These are phyloP conservation scores for Abrostola triplasia DNA, from an alignment of 2,888 invertebrate species.

Conservation along the genomic window DNA sequence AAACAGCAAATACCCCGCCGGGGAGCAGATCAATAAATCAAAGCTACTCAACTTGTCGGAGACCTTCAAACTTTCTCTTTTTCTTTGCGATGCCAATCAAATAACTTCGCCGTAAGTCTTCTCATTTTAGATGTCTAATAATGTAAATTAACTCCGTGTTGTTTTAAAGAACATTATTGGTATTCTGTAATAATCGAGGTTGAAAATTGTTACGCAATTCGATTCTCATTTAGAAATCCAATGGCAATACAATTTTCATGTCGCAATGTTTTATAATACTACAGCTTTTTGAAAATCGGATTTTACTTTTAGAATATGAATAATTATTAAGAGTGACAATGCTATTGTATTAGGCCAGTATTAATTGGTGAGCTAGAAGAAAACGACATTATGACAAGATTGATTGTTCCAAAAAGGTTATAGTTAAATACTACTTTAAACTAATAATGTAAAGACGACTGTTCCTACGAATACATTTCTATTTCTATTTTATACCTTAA, in stretches of 20 bases:
- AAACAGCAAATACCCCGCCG: constrained; percentile 25
- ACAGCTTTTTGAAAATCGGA: background rate
- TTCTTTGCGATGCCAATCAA: constrained; percentile 49
- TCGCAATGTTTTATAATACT: background rate
- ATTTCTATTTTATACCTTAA: too few relatives aligned
- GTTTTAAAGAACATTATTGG: constrained; percentile 15
- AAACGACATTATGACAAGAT: too few relatives aligned
- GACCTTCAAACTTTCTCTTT: constrained; percentile 42
- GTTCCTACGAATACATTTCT: too few relatives aligned
- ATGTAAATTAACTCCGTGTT: constrained; percentile 22
- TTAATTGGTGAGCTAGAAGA: too few relatives aligned
- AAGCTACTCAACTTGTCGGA: constrained; percentile 30
- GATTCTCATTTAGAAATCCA: background rate
- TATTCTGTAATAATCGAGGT: constrained; percentile 1
- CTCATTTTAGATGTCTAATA: constrained; percentile 36
- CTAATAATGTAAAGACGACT: too few relatives aligned
- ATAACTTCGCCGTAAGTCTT: constrained; percentile 31
- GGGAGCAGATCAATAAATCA: constrained; percentile 51
- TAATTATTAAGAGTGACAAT: too few relatives aligned
- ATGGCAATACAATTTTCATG: too few relatives aligned
- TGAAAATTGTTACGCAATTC: constrained; percentile 6
- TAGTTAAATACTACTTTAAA: too few relatives aligned
- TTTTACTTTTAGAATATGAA: too few relatives aligned
- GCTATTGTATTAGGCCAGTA: too few relatives aligned
- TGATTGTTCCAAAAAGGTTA: too few relatives aligned